phyloP scores from a whole-genome alignment of 2,113 vertebrate species.

The Barnardius zonarius region DNA sequence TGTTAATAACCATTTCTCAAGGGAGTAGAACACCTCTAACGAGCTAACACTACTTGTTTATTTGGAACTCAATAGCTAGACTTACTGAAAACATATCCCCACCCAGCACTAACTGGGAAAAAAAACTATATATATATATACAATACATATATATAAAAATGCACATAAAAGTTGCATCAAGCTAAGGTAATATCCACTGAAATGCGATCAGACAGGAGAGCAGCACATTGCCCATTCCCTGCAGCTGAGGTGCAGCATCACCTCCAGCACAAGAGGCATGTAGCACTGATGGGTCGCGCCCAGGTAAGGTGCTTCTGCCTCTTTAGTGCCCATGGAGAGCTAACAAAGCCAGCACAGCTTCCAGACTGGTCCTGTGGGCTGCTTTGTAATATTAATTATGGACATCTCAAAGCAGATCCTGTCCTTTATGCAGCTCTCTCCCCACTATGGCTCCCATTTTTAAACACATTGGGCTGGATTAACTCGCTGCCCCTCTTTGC shows the following conservation, averaged over 20 bases:
- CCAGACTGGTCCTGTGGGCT: background rate
- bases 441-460: background rate
- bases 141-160: background rate
- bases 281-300: background rate
- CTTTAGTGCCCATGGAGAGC: background rate
- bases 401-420: background rate
- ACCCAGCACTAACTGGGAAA: background rate
- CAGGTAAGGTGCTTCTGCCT: background rate
- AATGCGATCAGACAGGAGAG: fast-evolving
- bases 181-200: background rate
- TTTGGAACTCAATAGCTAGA: background rate
- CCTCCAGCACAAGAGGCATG: fast-evolving
- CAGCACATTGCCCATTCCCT: fast-evolving
- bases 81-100: background rate
- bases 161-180: background rate
- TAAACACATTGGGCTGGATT: background rate
- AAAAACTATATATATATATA: no score
- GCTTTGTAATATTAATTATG: background rate
- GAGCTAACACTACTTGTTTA: background rate
- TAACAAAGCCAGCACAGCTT: background rate
- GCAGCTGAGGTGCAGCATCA: background rate
- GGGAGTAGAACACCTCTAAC: background rate
- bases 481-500: background rate
- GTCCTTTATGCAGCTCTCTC: background rate
- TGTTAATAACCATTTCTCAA: background rate